Evolutionary conservation across 2,888 invertebrate species (phyloP).

Genomic region (Barypeithes pellucidus): DNA sequence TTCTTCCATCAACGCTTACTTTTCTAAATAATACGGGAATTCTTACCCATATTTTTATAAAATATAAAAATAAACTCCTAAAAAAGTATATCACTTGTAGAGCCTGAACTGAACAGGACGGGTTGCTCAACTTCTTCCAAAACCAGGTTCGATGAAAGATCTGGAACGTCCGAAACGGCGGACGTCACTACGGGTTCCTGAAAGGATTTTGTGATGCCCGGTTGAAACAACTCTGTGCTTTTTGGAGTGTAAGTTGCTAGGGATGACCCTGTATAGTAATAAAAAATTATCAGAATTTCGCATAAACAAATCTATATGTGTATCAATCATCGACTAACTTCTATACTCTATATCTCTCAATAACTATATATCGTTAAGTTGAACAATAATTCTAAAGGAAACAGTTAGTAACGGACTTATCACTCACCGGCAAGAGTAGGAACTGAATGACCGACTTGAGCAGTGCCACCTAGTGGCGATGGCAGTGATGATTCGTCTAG

Average conservation of each 20-base stretch:
- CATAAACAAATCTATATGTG: no score
- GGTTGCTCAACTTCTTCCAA: slow-evolving; percentile 64
- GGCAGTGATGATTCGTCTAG: slow-evolving; percentile 72
- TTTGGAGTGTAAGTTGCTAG: slow-evolving; percentile 89
- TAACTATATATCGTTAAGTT: no score
- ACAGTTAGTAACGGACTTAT: no score
- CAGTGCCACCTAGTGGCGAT: slow-evolving; percentile 52
- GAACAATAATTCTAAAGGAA: no score
- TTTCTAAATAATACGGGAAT: not conserved
- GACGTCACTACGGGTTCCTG: slow-evolving; percentile 56
- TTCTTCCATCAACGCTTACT: not conserved
- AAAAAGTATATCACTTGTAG: slow-evolving; percentile 69
- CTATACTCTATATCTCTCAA: no score
- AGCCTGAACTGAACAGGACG: slow-evolving; percentile 67
- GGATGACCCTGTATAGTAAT: slow-evolving; percentile 68
- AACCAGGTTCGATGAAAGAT: slow-evolving; percentile 49
- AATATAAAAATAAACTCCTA: slow-evolving; percentile 57
- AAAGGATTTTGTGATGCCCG: slow-evolving; percentile 81
- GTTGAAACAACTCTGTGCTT: slow-evolving; percentile 82
- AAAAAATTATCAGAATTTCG: no score
- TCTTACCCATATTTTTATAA: no score
- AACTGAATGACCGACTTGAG: slow-evolving; percentile 64
- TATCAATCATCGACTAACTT: no score
- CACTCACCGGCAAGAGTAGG: slow-evolving; percentile 64
- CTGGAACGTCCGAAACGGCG: slow-evolving; percentile 80